Conservation (phyloP, 2,888 invertebrate genomes). For the Drepana falcataria region DNA sequence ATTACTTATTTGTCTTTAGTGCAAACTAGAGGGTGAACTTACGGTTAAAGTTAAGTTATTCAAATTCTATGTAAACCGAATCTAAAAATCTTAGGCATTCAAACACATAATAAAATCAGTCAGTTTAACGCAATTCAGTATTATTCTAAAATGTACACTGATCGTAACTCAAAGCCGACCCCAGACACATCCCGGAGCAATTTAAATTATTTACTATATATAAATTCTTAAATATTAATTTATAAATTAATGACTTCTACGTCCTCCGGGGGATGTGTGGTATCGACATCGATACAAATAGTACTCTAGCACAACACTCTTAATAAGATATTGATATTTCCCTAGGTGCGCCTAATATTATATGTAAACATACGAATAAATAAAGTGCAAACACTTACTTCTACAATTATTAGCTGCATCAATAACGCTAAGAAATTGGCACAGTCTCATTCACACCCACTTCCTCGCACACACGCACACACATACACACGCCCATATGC, state of each 20-base stretch:
- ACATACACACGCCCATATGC: slow-evolving; percentile 17
- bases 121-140: slow-evolving; percentile 77
- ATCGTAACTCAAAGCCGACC: slow-evolving; percentile 69
- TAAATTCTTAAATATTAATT: slow-evolving; percentile 74
- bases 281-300: slow-evolving; percentile 67
- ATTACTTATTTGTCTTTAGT: slow-evolving; percentile 55
- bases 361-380: slow-evolving; percentile 76
- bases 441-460: slow-evolving; percentile 66
- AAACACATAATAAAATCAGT: slow-evolving; percentile 79
- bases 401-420: slow-evolving; percentile 74
- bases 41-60: slow-evolving; percentile 54
- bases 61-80: slow-evolving; percentile 68
- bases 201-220: slow-evolving; percentile 65
- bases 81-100: slow-evolving; percentile 76
- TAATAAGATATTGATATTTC: slow-evolving; percentile 79
- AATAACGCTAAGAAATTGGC: slow-evolving; percentile 74
- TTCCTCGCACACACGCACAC: slow-evolving; percentile 17
- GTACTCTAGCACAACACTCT: slow-evolving; percentile 78
- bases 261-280: slow-evolving; percentile 63
- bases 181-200: slow-evolving; percentile 65
- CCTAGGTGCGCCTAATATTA: slow-evolving; percentile 78
- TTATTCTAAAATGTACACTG: slow-evolving; percentile 76
- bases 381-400: slow-evolving; percentile 80
- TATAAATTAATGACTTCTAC: slow-evolving; percentile 77
- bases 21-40: slow-evolving; percentile 75